These are phyloP conservation scores for Neoascia interrupta DNA, from an alignment of 2,888 invertebrate species.

Conservation along the genomic window DNA sequence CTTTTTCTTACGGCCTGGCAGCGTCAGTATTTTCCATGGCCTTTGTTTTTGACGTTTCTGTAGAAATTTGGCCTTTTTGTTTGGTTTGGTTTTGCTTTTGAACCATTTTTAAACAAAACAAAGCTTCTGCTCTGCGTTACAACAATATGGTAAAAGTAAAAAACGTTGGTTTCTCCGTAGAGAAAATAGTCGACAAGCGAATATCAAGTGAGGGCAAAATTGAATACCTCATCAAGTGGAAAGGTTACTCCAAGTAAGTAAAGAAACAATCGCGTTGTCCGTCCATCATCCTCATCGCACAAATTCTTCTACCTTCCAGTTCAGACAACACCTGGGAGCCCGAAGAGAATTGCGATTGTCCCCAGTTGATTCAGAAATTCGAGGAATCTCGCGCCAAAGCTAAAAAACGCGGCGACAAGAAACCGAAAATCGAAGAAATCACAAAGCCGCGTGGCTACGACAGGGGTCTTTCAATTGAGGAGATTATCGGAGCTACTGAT, in stretches of 20 bases:
- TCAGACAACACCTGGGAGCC: conserved; percentile 98
- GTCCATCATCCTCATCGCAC: too few species aligned
- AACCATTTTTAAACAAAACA: too few species aligned
- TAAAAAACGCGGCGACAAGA: conserved; percentile 80
- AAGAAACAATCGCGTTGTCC: too few species aligned
- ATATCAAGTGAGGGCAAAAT: conserved; percentile 85
- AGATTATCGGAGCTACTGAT: conserved; percentile 94
- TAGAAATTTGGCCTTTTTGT: too few species aligned
- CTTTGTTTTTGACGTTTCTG: too few species aligned
- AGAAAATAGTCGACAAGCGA: conserved; percentile 92
- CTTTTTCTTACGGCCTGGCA: too few species aligned
- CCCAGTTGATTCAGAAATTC: conserved; percentile 90
- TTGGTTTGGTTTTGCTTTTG: too few species aligned
- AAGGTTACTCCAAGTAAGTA: conserved; percentile 87
- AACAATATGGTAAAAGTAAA: conserved; percentile 75
- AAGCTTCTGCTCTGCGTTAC: too few species aligned
- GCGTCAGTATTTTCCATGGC: too few species aligned
- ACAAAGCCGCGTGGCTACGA: conserved; percentile 88
- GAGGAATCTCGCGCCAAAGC: conserved; percentile 85
- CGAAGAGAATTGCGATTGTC: conserved; percentile 94
- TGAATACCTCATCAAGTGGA: conserved; percentile 88
- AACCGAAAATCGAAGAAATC: conserved; percentile 81
- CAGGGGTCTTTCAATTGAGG: conserved; percentile 88
- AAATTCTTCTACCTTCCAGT: too few species aligned
- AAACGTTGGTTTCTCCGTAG: conserved; percentile 90